phyloP scores from a whole-genome alignment of 2,113 vertebrate genomes.

The Otis tarda region DNA sequence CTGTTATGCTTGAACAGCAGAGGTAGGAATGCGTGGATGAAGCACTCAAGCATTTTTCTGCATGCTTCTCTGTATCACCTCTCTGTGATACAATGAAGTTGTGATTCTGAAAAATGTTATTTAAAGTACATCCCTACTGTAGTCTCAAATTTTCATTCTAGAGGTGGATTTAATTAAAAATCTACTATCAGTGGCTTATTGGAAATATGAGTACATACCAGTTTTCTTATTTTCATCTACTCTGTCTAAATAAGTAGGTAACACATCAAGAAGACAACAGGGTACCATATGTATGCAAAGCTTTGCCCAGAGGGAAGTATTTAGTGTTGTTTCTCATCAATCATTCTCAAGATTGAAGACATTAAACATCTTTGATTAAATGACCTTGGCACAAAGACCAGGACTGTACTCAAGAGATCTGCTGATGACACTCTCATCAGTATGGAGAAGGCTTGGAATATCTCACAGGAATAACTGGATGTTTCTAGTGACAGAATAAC shows the following conservation, averaged over 20 bases:
- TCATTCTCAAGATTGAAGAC: not conserved
- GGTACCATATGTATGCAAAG: not conserved
- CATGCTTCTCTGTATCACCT: not conserved
- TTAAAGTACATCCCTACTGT: not conserved
- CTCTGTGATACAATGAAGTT: not conserved
- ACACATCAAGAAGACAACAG: not conserved
- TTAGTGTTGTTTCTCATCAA: not conserved
- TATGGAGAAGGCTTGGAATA: not conserved
- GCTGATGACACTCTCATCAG: not conserved
- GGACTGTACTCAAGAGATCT: not conserved
- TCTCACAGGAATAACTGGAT: not conserved
- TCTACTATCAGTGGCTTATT: not conserved
- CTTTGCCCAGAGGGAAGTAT: not conserved
- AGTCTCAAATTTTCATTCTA: not conserved
- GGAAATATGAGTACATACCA: not conserved
- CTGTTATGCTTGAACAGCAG: not conserved
- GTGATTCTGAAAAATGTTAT: not conserved
- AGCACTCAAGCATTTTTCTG: not conserved
- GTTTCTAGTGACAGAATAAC: not conserved
- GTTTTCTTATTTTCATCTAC: not conserved
- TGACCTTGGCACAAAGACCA: not conserved
- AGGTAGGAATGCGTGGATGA: not conserved
- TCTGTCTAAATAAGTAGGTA: not conserved
- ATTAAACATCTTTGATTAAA: not conserved
- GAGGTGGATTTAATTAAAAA: not conserved